Evolutionary conservation across 2,797 vertebrate genomes (phyloP).

Genomic region (Girardinus metallicus): DNA sequence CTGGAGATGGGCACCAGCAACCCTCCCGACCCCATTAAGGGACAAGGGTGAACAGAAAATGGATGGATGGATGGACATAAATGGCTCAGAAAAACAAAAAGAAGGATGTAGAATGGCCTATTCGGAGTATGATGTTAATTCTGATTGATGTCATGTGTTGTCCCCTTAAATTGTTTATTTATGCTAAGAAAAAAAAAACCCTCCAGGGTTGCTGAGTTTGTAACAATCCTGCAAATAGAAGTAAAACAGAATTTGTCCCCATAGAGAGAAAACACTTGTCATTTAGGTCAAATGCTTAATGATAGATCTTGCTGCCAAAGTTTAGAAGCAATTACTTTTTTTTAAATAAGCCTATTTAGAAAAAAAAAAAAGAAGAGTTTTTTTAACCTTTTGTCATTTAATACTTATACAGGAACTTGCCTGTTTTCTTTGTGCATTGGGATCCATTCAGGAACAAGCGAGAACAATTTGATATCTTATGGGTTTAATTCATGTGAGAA

Average conservation of each 20-base stretch:
- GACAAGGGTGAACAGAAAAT: too few species aligned
- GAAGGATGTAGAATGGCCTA: neutral
- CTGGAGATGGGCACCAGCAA: too few species aligned
- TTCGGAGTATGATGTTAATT: neutral
- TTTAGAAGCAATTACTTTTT: neutral
- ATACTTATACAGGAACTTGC: neutral
- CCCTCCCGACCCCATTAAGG: too few species aligned
- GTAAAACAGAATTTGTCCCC: neutral
- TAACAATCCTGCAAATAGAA: neutral
- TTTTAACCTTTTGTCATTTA: neutral
- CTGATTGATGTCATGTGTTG: neutral
- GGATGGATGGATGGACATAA: too few species aligned
- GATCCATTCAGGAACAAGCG: neutral
- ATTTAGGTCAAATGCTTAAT: neutral
- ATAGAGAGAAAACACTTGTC: neutral
- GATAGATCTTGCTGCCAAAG: neutral
- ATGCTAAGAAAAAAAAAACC: neutral
- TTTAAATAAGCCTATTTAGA: neutral
- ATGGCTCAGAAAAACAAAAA: neutral
- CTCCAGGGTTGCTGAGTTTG: neutral
- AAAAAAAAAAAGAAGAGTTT: neutral
- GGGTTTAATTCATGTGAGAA: slow-evolving; percentile 3
- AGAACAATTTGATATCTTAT: neutral
- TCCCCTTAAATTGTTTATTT: neutral
- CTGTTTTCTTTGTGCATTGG: neutral